These are phyloP conservation scores for Trematomus loennbergii DNA, from an alignment of 2,113 vertebrate species.

Conservation along the genomic window DNA sequence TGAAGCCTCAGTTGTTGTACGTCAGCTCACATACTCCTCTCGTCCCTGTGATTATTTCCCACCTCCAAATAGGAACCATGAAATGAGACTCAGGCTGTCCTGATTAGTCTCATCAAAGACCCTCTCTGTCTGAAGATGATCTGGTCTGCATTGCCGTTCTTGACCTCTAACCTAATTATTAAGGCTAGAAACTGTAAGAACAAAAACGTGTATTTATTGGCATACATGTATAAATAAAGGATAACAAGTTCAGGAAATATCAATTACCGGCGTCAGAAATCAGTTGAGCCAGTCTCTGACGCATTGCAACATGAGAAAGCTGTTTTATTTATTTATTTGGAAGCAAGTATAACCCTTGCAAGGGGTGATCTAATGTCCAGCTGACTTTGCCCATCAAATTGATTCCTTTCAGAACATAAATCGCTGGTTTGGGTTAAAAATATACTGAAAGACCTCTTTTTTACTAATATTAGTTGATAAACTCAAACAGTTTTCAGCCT, in stretches of 20 bases:
- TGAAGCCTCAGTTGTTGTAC: neutral
- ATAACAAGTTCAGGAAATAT: neutral
- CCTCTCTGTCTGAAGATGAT: slow-evolving; percentile 10
- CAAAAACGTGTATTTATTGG: neutral
- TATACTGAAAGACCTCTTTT: neutral
- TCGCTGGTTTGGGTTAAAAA: neutral
- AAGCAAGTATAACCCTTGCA: no score
- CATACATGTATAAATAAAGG: neutral
- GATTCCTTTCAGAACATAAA: neutral
- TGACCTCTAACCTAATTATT: neutral
- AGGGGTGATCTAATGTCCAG: no score
- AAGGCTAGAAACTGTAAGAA: neutral
- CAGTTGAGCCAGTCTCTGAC: neutral
- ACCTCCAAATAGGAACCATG: slow-evolving; percentile 35
- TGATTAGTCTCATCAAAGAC: slow-evolving; percentile 42
- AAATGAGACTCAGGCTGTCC: slow-evolving; percentile 37
- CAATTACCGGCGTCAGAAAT: neutral
- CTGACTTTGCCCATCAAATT: neutral
- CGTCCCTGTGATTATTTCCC: slow-evolving; percentile 13
- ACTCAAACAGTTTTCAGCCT: neutral
- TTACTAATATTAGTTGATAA: neutral
- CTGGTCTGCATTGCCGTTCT: neutral
- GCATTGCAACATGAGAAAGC: neutral
- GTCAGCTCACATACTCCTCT: slow-evolving; percentile 4
- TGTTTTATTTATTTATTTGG: neutral